Conservation (phyloP, 2,888 invertebrate species). For the Clusia tigrina region DNA sequence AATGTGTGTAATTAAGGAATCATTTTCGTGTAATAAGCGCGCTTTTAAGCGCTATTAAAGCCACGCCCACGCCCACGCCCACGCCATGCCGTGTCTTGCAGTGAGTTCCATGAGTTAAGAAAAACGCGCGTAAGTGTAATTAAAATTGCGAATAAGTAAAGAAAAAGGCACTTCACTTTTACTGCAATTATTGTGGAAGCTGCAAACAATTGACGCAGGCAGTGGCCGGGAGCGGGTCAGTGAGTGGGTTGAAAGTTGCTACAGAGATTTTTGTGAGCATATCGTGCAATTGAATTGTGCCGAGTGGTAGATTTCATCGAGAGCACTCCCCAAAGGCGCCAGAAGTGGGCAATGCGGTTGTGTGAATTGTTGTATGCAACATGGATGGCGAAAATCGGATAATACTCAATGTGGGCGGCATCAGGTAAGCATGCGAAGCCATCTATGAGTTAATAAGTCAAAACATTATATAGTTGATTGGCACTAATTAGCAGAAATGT, state of each 20-base stretch:
- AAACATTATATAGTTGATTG: not conserved
- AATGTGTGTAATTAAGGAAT: no score
- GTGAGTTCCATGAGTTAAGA: not conserved
- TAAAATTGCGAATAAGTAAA: not conserved
- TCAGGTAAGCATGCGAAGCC: slow-evolving; percentile 69
- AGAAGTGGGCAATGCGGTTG: slow-evolving; percentile 48
- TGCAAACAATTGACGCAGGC: not conserved
- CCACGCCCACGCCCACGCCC: not conserved
- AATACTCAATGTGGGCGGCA: slow-evolving; percentile 92
- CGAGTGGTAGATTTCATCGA: no score
- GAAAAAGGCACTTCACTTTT: not conserved
- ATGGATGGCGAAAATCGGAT: slow-evolving; percentile 94
- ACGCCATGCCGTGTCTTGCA: no score
- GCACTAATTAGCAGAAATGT: not conserved
- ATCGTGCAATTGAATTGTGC: no score
- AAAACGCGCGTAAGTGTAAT: not conserved
- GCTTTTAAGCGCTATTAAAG: not conserved
- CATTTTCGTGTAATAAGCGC: no score
- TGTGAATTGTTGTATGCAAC: slow-evolving; percentile 54
- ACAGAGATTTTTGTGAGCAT: no score
- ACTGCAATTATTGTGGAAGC: not conserved
- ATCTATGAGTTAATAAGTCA: not conserved
- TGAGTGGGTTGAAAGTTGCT: no score
- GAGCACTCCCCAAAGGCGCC: not conserved
- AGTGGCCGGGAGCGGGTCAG: not conserved